Evolutionary conservation across 1,140 invertebrate species (phyloP), one percentile per base, ranked within the genome.

Genomic region (Cydia fagiglandana): DNA sequence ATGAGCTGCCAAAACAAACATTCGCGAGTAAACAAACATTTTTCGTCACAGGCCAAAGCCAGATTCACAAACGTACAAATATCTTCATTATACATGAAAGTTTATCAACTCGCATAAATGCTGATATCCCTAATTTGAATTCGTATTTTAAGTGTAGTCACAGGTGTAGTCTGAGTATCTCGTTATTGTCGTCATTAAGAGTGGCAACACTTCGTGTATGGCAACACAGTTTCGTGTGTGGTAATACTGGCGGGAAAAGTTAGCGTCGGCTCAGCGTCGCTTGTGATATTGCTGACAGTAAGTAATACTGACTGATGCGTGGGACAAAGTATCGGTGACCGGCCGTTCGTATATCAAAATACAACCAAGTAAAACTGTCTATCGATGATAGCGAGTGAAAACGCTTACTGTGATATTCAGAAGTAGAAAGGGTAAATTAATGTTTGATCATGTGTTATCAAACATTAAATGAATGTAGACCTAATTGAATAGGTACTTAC

Each of bases 211-310:
- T 47, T 4, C 45, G 45, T 47, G 45, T 15, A 4, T 15, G 45
- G 38, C 38, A 70, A 45, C 66, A 70, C 66, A n/a, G 66, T 34
- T 41, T 70, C 34, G 66, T 41, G 66, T 70, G 66, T 70, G 66
- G 66, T 30, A 70, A 70, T 17, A 70, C 34, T 41, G 66, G 66
- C 66, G 34, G 66, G 66, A 70, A 38, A 70, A 70, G 66, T 70
- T 70, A 24, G 66, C n/a, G 30, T 70, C 66, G 34, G 15, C 34
- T 34, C 38, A 41, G 64, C 30, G 66, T 28, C 30, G 66, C 13
- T 17, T 45, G 66, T 45, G 34, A 41, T 70, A 70, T 45, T 45
- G 66, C 38, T 70, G 66, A 70, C 66, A 20, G 38, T 38, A 70
- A 70, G 34, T 70, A 41, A 41, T 38, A 41, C 66, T 38, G 28